Conservation (phyloP, 2,113 vertebrate genomes). For the Melanerpes formicivorus region DNA sequence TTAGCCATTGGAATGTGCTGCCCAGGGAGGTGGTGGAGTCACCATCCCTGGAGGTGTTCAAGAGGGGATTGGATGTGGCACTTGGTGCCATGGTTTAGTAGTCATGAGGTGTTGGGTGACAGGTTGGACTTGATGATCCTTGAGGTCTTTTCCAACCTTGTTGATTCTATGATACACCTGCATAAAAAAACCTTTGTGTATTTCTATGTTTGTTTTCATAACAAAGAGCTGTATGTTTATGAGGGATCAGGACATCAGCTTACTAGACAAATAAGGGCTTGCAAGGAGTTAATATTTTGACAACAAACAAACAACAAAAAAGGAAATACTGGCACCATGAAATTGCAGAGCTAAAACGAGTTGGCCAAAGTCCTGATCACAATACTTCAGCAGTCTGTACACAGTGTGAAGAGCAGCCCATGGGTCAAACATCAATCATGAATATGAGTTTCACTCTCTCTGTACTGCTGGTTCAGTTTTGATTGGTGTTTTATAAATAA, state of each 20-base stretch:
- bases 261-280: not conserved
- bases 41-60: no score
- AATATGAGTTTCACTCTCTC: not conserved
- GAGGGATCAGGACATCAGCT: not conserved
- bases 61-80: no score
- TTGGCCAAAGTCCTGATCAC: not conserved
- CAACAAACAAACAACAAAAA: not conserved
- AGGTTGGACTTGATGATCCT: no score
- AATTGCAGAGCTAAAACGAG: not conserved
- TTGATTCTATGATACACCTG: no score
- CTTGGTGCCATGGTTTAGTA: no score
- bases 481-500: not conserved
- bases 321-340: not conserved
- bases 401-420: not conserved
- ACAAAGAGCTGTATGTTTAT: not conserved
- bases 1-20: no score
- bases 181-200: no score
- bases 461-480: not conserved
- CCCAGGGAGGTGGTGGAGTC: no score
- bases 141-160: no score
- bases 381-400: constrained; percentile 28
- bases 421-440: constrained; percentile 34
- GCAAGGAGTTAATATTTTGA: not conserved
- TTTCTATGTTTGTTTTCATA: not conserved
- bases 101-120: no score